Base-by-base conservation (phyloP, 2,113 vertebrate species). In the Varanus salvator region DNA sequence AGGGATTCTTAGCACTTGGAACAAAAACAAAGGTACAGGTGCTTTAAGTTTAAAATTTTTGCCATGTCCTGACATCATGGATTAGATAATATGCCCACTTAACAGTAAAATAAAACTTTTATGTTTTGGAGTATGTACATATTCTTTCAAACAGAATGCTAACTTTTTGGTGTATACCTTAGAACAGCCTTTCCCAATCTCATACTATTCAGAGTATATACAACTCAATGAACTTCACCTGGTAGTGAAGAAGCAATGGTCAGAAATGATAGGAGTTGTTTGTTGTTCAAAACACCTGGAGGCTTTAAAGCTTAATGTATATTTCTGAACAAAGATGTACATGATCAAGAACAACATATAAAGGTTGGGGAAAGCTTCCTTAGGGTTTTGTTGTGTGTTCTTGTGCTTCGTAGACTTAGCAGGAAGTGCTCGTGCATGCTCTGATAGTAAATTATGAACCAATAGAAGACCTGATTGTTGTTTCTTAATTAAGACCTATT, bases 361-460 rank as follows among this genome's bases (percentile, higher is more conserved):
- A 64, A 64, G 17, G 17, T 19, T 64, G 60, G 60, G 60, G 60
- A 64, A 64, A 64, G 19, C 60, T 64, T 19, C 60, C 31, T 34
- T 34, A 38, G 25, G 12, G 74, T 8, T 86, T 86, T 72, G 25
- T 74, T 77, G 54, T 87, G 57, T 76, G 25, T 17, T 34, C 34
- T 4, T n/a, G 8, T 77, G 60, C 54, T 4, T 87, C 77, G 8
- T 64, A 29, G 27, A 48, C 38, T 64, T 86, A 64, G 23, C 38
- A 38, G n/a, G 85, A 64, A 17, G 89, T 91, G 89, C 0, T 5
- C 0, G 4, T 38, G 12, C 80, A 81, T 31, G 85, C 54, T 89
- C 66, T 48, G 92, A 57, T 57, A 80, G 75, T 68, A 27, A 75
- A 6, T 92, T 84, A 29, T 72, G 85, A 93, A 86, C 5, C 27